Evolutionary conservation across 2,797 vertebrate genomes (phyloP).

Genomic region (Spatula clypeata): DNA sequence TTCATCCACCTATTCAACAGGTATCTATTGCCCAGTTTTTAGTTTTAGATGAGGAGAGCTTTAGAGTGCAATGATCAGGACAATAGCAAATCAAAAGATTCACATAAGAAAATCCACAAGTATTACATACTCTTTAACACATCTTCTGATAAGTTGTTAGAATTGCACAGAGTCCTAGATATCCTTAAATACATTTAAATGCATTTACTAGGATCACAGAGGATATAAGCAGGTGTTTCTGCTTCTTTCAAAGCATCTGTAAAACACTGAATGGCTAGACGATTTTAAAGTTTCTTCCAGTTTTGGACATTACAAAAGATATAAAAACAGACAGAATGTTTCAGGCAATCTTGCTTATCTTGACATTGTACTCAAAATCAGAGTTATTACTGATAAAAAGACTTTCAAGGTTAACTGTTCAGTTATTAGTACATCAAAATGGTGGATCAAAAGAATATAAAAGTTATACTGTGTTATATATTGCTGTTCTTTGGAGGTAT

Average conservation of each 20-base stretch:
- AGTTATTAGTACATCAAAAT: neutral
- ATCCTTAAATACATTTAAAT: neutral
- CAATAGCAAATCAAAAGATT: neutral
- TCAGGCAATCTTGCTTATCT: neutral
- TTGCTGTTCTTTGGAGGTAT: neutral
- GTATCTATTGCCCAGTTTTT: neutral
- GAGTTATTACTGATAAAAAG: neutral
- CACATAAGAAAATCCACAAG: neutral
- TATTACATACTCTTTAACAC: neutral
- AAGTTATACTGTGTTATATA: neutral
- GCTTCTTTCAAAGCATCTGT: neutral
- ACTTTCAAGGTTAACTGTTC: neutral
- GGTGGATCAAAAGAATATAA: neutral
- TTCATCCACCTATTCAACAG: neutral
- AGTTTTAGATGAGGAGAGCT: neutral
- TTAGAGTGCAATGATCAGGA: neutral
- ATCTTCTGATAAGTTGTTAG: neutral
- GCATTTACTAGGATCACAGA: neutral
- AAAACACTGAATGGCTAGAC: neutral
- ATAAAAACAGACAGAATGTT: constrained; percentile 3
- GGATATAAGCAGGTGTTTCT: neutral
- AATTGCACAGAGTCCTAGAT: neutral
- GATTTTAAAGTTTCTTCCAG: neutral
- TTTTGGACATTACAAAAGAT: neutral
- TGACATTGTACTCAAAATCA: neutral